Evolutionary conservation across 2,113 vertebrate genomes (phyloP).

Genomic region (Illadopsis cleaveri): DNA sequence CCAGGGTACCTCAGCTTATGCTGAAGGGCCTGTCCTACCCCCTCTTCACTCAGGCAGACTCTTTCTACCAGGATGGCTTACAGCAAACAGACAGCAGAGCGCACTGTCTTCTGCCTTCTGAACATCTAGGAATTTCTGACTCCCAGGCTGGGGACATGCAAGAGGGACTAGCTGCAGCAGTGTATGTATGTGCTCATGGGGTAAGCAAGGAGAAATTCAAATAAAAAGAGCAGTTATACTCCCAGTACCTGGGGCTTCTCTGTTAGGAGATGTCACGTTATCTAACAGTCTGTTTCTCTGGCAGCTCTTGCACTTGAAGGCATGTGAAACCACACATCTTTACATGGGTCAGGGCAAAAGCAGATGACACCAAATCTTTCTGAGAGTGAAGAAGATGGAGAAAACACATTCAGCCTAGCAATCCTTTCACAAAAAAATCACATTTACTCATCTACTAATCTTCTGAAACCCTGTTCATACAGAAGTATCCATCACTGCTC

Average conservation of each 20-base stretch:
- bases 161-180: not conserved
- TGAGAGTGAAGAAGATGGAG: not conserved
- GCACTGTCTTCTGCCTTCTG: not conserved
- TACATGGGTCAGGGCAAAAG: not conserved
- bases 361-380: not conserved
- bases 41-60: not conserved
- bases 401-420: not conserved
- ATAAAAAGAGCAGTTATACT: not conserved
- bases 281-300: not conserved
- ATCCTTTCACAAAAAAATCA: not conserved
- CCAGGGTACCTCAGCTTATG: not conserved
- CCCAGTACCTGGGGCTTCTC: not conserved
- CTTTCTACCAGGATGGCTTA: not conserved
- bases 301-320: not conserved
- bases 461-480: not conserved
- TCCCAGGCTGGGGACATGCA: not conserved
- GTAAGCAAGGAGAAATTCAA: not conserved
- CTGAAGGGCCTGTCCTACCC: not conserved
- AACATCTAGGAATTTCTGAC: not conserved
- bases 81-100: not conserved
- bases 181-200: fast-evolving
- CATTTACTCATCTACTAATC: not conserved
- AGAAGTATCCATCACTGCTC: not conserved
- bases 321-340: not conserved
- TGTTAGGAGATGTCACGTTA: not conserved